Conservation (phyloP, 2,113 vertebrate species). For the Pithys albifrons region DNA sequence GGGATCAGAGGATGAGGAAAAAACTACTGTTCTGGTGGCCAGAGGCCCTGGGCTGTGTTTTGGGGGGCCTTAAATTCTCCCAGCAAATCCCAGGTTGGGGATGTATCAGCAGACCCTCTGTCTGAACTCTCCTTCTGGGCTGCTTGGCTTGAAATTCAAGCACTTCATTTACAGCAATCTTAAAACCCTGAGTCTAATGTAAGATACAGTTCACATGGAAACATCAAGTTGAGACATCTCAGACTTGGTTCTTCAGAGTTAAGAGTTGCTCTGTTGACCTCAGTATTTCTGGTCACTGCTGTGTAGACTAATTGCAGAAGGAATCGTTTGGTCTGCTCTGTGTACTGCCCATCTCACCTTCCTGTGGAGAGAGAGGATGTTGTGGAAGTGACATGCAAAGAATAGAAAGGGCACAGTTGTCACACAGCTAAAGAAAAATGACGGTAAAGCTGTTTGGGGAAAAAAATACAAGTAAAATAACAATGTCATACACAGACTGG, state of each 20-base stretch:
- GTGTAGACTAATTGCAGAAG: neutral
- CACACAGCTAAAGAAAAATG: neutral
- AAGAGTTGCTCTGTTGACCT: neutral
- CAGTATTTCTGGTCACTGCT: neutral
- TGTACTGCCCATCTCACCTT: neutral
- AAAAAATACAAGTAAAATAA: neutral
- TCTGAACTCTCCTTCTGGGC: neutral
- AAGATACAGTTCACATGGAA: neutral
- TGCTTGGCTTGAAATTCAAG: neutral
- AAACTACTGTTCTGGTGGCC: neutral
- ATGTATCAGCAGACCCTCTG: neutral
- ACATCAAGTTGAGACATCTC: neutral
- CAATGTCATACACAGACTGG: no score
- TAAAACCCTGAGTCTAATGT: neutral
- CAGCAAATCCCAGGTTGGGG: neutral
- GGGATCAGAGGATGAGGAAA: accelerated
- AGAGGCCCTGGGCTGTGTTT: accelerated
- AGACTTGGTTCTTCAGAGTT: neutral
- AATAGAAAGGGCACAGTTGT: neutral
- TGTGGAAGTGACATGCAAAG: neutral
- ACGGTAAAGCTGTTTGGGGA: neutral
- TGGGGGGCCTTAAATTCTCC: neutral
- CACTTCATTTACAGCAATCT: neutral
- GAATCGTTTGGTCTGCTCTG: neutral
- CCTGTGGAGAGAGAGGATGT: neutral